These are phyloP conservation scores for Oncorhynchus nerka DNA, from an alignment of 2,113 vertebrate genomes.

Conservation along the genomic window DNA sequence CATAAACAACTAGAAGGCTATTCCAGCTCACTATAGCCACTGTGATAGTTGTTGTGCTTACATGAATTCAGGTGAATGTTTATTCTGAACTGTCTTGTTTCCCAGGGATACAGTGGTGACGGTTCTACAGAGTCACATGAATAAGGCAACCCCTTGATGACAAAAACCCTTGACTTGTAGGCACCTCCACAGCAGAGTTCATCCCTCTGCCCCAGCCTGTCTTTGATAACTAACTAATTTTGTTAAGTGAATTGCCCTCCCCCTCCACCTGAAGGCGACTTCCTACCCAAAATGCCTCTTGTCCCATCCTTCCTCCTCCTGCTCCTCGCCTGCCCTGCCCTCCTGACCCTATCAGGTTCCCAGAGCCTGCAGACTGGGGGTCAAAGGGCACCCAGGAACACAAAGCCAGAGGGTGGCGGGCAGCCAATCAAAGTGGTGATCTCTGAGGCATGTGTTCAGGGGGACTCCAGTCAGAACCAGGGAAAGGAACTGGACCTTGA, in stretches of 20 bases:
- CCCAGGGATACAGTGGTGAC: conserved; percentile 4
- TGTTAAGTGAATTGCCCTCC: not conserved
- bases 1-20: conserved; percentile 41
- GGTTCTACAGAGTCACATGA: not conserved
- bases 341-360: conserved; percentile 24
- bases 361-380: conserved; percentile 41
- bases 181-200: not conserved
- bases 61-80: conserved; percentile 1
- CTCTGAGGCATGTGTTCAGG: conserved; percentile 53
- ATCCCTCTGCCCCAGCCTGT: not conserved
- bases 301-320: conserved; percentile 43
- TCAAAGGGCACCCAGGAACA: conserved; percentile 38
- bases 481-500: conserved; percentile 61
- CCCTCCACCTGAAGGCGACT: not conserved
- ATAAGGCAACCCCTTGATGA: not conserved
- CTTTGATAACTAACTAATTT: not conserved
- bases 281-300: conserved; percentile 29
- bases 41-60: conserved; percentile 29
- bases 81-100: conserved; percentile 14
- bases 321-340: conserved; percentile 36
- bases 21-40: conserved; percentile 34
- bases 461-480: conserved; percentile 37
- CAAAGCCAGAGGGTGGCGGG: conserved; percentile 10
- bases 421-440: conserved; percentile 61
- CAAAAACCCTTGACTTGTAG: not conserved